A percentile compares a stretch with the other conserved stretches of the same genome.
Evolutionary conservation across 2,113 vertebrate genomes (phyloP).

Genomic region (Phodopus roborovskii): DNA sequence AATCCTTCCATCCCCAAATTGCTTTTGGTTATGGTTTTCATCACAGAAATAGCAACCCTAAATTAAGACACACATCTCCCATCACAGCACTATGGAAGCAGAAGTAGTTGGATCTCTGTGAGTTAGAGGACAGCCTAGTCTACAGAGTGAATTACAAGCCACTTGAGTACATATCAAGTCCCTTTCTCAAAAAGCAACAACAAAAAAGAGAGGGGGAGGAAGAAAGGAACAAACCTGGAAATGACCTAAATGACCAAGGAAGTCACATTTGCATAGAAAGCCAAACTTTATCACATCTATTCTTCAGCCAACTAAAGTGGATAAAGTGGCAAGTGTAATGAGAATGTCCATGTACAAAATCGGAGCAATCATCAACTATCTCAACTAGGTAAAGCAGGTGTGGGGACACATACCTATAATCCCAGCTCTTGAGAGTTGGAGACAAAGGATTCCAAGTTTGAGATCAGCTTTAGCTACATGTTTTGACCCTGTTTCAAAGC

Average conservation of each 20-base stretch:
- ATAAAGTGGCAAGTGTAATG: conserved; percentile 18
- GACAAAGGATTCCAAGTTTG: background rate
- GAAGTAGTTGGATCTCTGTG: background rate
- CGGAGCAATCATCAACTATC: background rate
- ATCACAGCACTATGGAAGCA: background rate
- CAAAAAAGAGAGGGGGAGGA: background rate
- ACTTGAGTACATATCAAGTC: background rate
- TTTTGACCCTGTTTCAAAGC: background rate
- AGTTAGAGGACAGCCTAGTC: background rate
- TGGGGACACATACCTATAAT: background rate
- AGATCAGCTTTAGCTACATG: background rate
- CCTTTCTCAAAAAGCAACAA: background rate
- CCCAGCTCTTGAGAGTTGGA: background rate
- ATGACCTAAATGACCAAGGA: conserved; percentile 49
- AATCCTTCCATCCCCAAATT: background rate
- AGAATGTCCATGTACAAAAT: background rate
- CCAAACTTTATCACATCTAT: conserved; percentile 18
- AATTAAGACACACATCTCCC: background rate
- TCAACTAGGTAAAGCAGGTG: background rate
- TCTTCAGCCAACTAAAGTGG: conserved; percentile 37
- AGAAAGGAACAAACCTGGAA: background rate
- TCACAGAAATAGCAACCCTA: background rate
- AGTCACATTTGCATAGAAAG: conserved; percentile 7
- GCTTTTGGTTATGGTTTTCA: background rate
- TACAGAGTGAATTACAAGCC: background rate